Conservation (phyloP, 2,797 vertebrate species). For the Podargus strigoides region DNA sequence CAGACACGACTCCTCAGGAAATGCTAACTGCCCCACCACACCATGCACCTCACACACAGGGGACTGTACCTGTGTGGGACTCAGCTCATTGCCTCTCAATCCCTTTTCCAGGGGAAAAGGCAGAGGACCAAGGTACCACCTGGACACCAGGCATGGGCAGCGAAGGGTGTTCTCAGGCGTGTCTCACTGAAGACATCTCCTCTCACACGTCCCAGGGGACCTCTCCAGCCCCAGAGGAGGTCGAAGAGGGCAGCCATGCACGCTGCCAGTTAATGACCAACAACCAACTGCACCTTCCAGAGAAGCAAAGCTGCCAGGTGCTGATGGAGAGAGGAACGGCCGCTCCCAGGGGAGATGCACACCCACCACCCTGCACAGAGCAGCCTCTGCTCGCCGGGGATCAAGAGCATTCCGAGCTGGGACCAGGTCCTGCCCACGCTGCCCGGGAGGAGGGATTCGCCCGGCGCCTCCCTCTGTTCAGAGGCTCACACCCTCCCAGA, state of each 20-base stretch:
- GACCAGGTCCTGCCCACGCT: background rate
- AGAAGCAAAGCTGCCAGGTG: background rate
- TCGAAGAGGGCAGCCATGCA: background rate
- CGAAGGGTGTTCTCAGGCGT: background rate
- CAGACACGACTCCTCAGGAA: fast-evolving
- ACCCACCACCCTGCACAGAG: too few species aligned
- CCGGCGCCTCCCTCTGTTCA: background rate
- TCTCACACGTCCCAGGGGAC: background rate
- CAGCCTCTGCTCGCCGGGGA: background rate
- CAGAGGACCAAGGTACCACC: background rate
- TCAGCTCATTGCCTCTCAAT: background rate
- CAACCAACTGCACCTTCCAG: background rate
- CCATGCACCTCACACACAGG: fast-evolving
- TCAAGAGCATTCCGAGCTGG: background rate
- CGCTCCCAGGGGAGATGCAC: too few species aligned
- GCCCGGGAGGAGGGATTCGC: background rate
- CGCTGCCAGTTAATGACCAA: background rate
- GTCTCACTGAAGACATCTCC: background rate
- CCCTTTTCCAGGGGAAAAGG: background rate
- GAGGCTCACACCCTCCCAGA: background rate
- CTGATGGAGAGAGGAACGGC: background rate
- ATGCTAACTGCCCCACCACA: background rate
- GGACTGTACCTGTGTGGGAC: background rate
- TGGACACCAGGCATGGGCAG: background rate
- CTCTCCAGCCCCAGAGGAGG: background rate